Evolutionary conservation across 2,113 vertebrate genomes (phyloP), one percentile per base, ranked within the genome.

Genomic region (Thamnophis sirtalis): DNA sequence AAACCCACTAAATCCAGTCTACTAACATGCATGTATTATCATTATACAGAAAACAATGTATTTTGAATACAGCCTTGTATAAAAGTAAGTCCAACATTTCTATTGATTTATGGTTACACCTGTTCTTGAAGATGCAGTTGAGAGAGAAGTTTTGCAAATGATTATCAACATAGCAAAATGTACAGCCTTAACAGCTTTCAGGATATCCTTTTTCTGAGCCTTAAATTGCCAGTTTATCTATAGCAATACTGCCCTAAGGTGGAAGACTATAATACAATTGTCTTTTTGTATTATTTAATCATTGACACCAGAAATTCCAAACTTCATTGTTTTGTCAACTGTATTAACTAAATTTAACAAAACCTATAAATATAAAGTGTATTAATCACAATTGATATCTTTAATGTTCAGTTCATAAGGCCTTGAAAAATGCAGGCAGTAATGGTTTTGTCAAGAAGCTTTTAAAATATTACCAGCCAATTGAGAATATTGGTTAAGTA

Each of bases 221-320:
- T 90, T 50, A 13, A 56, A 73, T 9, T 38, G 11, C 28, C 58
- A 93, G 93, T 92, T 94, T 92, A 94, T 88, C 95, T 95, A 92
- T 94, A 95, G 90, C 95, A 97, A 96, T 95, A 95, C 54, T 95
- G 88, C 97, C 97, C 96, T 97, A 97, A 97, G 90, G 96, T 97
- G 97, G 97, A 96, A 96, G 80, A 60, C 22, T 3, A 26, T 15
- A 86, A 63, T 85, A 86, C 11, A 86, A 86, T 48, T 55, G 60
- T 19, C 55, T 19, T 33, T 51, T 3, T 54, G 19, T 84, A 11
- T 10, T 56, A n/a, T 38, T 48, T 21, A 43, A 33, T 28, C 43
- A 33, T 24, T 33, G 28, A 51, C 38, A 1, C 17, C 56, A 51
- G 22, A 54, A 33, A 4, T 54, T 60, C 68, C 28, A 85, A 38